A percentile compares a stretch with the other conserved stretches of the same genome.
Evolutionary conservation across 2,113 vertebrate species (phyloP).

Genomic region (Tachuris rubrigastra): DNA sequence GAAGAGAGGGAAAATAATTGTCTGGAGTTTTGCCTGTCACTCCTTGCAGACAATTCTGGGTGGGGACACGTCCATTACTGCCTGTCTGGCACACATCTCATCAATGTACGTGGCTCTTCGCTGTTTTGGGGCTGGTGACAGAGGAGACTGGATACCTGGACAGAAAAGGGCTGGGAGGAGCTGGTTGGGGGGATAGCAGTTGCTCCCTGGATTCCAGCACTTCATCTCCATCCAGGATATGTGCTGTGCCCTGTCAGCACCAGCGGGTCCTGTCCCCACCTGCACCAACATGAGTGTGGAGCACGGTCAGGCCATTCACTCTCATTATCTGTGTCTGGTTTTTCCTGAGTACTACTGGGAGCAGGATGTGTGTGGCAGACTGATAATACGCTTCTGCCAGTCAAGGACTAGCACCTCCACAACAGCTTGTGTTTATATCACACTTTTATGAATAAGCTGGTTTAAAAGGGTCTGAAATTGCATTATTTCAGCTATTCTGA

Average conservation of each 20-base stretch:
- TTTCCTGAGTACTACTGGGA: not conserved
- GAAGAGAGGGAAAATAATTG: not conserved
- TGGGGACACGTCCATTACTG: not conserved
- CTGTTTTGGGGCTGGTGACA: not conserved
- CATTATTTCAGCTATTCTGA: conserved; percentile 42
- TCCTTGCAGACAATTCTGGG: not conserved
- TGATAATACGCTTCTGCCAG: conserved; percentile 26
- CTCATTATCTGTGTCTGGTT: not conserved
- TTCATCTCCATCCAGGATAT: not conserved
- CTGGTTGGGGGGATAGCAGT: not conserved
- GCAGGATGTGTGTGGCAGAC: conserved; percentile 9
- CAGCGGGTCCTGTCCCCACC: not conserved
- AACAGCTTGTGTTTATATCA: conserved; percentile 38
- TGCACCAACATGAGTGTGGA: rapidly evolving
- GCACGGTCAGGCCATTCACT: rapidly evolving
- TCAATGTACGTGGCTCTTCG: rapidly evolving
- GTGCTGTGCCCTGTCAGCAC: not conserved
- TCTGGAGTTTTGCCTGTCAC: not conserved
- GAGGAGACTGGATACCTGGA: not conserved
- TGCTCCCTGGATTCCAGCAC: not conserved
- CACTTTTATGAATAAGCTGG: conserved; percentile 5
- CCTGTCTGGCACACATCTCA: not conserved
- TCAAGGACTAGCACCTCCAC: conserved; percentile 3
- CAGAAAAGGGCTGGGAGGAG: not conserved
- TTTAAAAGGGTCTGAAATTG: conserved; percentile 19